Conservation (phyloP, 2,888 invertebrate species). For the Oscheius myriophilus region DNA sequence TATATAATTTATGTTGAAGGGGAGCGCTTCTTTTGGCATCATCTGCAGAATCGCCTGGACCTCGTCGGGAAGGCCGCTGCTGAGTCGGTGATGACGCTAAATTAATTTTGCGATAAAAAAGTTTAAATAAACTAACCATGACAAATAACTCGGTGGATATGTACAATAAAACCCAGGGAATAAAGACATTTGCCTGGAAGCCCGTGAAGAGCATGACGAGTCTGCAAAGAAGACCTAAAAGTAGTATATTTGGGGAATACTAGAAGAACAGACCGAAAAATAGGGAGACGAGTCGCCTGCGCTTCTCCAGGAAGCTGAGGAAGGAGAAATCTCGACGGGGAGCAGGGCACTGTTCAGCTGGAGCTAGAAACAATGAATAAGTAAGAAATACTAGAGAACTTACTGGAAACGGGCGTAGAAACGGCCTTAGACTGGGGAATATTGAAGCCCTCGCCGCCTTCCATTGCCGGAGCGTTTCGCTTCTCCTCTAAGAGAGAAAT, state of each 20-base stretch:
- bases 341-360: constrained; percentile 1
- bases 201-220: constrained; percentile 3
- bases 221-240: constrained; percentile 22
- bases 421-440: constrained; percentile 18
- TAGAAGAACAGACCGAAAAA: constrained; percentile 5
- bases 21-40: constrained; percentile 17
- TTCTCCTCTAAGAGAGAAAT: constrained; percentile 30
- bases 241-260: background rate
- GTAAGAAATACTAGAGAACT: background rate
- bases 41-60: constrained; percentile 16
- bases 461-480: constrained; percentile 50
- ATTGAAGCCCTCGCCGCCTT: constrained; percentile 54
- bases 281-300: constrained; percentile 6
- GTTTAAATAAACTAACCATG: background rate
- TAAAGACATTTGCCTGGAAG: constrained; percentile 8
- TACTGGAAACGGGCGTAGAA: constrained; percentile 20
- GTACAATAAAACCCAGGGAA: constrained; percentile 23
- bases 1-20: constrained; percentile 4
- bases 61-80: constrained; percentile 15
- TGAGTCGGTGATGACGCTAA: constrained; percentile 7
- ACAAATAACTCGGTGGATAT: constrained; percentile 10
- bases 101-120: no score
- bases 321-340: background rate
- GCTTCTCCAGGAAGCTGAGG: constrained; percentile 1
- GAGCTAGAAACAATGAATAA: no score